Evolutionary conservation across 2,113 vertebrate species (phyloP), one percentile per base, ranked within the genome.

Genomic region (Meleagris gallopavo): DNA sequence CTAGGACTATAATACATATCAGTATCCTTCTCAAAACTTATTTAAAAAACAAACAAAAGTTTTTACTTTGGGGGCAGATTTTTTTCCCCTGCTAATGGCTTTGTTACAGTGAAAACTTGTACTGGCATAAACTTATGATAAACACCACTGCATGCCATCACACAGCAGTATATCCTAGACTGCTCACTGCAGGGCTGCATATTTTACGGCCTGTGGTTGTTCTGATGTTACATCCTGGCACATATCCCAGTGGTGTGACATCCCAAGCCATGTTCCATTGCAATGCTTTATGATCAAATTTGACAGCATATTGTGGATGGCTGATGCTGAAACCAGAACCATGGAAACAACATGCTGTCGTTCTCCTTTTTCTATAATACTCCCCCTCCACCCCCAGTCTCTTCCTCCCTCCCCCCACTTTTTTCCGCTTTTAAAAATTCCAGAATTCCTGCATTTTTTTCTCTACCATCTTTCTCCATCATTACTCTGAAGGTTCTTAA

Each of bases 131-230:
- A 13, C 12, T 77, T 62, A 43, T 1, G 18, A 48, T 38, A 77
- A 70, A 54, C 36, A 46, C 11, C 38, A 27, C 7, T 13, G 20
- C 38, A 1, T 27, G 43, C 57, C 30, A 16, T 38, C 61, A 60
- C 1, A 1, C 40, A 21, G 9, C 24, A 29, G 16, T 10, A 45
- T 22, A 52, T 54, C 65, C 57, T 43, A 3, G 1, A 38, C 19
- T n/a, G 25, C 48, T 57, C 76, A 45, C 5, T 60, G 32, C 57
- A 84, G 24, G 27, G 73, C 74, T 62, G 55, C 1, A 0, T 14
- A 50, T 71, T 77, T 65, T 67, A 78, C 54, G 40, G 48, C 43
- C 60, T 72, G 58, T 65, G 55, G 54, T 36, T 61, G 21, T 65
- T 43, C 19, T 50, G 41, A 78, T 9, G 45, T 45, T 40, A 36